Base-by-base conservation (phyloP, 2,797 vertebrate species). In the Brachymystax lenok region DNA sequence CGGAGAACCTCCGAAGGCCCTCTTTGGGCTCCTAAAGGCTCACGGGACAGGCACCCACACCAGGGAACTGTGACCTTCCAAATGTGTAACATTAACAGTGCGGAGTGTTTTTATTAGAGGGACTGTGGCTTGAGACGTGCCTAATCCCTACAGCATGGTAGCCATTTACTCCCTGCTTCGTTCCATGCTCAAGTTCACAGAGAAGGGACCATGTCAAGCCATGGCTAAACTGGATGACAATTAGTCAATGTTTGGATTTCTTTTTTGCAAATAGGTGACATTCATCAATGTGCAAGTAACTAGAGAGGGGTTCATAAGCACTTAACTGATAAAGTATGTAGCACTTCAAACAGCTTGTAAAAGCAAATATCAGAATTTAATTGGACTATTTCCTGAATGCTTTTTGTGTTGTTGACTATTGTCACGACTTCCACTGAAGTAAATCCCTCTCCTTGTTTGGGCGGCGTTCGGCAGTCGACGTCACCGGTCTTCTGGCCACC, bases 111-210 rank as follows among this genome's bases (percentile, higher is more conserved):
- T 40, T 71, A 77, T 82, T 74, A 51, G 71, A 59, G 59, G 24
- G 64, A 30, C 51, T 40, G 51, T 14, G 0, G 76, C 80, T 86
- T 79, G 75, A 83, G 75, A 70, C 27, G 21, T 76, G 51, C 40
- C 77, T 86, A 84, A 90, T 87, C 85, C 75, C 14, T 28, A 51
- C 71, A 77, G 81, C 72, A 74, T 87, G 83, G 81, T 63, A 78
- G 68, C 19, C 73, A 84, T 84, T 86, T 71, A 82, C 52, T 28
- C 68, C 28, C 61, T 24, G 69, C 82, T 90, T 85, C 88, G 88
- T 87, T 87, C 78, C 77, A 71, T 1, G 28, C 67, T 88, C 78
- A 78, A 69, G 67, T 86, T 89, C 81, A 80, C 74, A 74, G 46
- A 52, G 80, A 74, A 46, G 35, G 84, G 80, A 71, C 77, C 50